Evolutionary conservation across 2,113 vertebrate species (phyloP).

Genomic region (Gadus macrocephalus): DNA sequence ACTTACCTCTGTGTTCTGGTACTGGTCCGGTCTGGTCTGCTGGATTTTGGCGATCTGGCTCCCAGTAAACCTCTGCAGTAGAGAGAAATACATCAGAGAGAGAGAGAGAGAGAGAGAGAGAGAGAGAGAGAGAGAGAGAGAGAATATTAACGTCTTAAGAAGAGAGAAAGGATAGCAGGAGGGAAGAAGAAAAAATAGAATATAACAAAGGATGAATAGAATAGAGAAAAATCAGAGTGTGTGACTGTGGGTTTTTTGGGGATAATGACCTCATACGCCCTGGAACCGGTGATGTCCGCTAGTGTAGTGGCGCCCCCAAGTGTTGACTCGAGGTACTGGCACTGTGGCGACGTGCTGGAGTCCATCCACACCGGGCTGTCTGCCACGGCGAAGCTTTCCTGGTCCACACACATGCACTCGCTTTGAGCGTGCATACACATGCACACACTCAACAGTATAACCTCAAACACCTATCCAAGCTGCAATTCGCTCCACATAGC

Average conservation of each 20-base stretch:
- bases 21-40: conserved; percentile 72
- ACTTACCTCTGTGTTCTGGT: conserved; percentile 81
- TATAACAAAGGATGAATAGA: neutral
- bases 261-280: conserved; percentile 84
- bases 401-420: conserved; percentile 1
- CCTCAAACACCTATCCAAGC: neutral
- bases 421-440: neutral
- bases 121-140: conserved; percentile 4
- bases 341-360: conserved; percentile 83
- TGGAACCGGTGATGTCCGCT: conserved; percentile 83
- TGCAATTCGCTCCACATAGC: neutral
- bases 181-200: neutral
- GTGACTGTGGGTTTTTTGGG: neutral
- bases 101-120: neutral
- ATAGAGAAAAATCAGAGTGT: neutral
- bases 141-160: neutral
- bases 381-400: conserved; percentile 81
- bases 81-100: neutral
- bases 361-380: conserved; percentile 95
- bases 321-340: conserved; percentile 74
- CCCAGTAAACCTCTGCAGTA: conserved; percentile 88
- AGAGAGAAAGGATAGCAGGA: too few relatives aligned
- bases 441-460: neutral
- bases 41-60: conserved; percentile 92
- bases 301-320: conserved; percentile 80